Evolutionary conservation across 1,140 invertebrate genomes (phyloP).

Genomic region (Drosophila punjabiensis): DNA sequence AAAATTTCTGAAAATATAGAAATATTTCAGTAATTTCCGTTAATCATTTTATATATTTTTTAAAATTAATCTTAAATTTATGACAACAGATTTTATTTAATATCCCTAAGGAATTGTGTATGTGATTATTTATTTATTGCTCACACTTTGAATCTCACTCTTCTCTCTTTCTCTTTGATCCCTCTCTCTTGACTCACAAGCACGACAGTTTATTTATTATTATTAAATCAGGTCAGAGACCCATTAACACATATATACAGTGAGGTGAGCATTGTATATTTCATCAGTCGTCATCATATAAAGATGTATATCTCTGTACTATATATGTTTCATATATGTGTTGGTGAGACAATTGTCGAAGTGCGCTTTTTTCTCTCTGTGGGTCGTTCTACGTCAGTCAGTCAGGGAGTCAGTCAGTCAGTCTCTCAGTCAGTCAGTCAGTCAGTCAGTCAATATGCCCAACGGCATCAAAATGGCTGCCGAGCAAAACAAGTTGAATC

Average conservation of each 20-base stretch:
- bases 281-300: constrained; percentile 49
- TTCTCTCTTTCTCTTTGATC: not conserved
- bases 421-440: constrained; percentile 25
- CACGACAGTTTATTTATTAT: constrained; percentile 75
- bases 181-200: constrained; percentile 32
- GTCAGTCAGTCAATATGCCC: constrained; percentile 25
- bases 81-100: not conserved
- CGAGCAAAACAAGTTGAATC: constrained; percentile 47
- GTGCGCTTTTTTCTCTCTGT: constrained; percentile 25
- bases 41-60: not conserved
- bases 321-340: not conserved
- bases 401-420: not conserved
- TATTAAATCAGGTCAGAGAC: constrained; percentile 85
- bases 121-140: constrained; percentile 26
- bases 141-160: constrained; percentile 14
- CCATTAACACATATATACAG: constrained; percentile 79
- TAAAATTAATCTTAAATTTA: not conserved
- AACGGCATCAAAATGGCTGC: constrained; percentile 77
- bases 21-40: not conserved
- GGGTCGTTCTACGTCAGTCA: constrained; percentile 24
- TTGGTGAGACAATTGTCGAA: constrained; percentile 28
- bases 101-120: constrained; percentile 1
- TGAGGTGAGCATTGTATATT: constrained; percentile 33
- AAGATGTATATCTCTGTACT: constrained; percentile 11
- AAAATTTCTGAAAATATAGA: no score